A percentile compares a stretch with the other conserved stretches of the same genome.
Conservation (phyloP, 2,113 vertebrate genomes). For the Saimiri boliviensis region DNA sequence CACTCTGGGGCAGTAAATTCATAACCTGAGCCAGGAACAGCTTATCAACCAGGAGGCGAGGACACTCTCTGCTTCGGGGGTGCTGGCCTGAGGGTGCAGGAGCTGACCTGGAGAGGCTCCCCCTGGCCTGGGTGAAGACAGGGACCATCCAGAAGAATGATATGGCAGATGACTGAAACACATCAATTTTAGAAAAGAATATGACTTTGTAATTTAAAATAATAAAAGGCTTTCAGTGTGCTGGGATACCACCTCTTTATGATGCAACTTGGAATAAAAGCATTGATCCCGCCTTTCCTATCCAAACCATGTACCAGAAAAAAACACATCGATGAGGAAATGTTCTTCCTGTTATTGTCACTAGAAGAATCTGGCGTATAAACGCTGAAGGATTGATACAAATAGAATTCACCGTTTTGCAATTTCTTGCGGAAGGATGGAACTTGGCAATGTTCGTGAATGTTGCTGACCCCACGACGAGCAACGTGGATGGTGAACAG, state of each 20-base stretch:
- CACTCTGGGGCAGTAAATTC: neutral
- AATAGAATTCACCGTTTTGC: neutral
- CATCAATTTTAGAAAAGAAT: neutral
- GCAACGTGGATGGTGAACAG: neutral
- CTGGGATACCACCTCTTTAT: neutral
- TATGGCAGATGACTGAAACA: too few relatives aligned
- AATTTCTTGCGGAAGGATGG: too few relatives aligned
- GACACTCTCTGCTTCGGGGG: rapidly evolving
- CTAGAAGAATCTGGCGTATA: neutral
- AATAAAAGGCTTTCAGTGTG: neutral
- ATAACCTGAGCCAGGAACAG: neutral
- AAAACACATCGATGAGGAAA: neutral
- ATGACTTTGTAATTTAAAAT: too few relatives aligned
- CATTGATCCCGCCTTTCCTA: neutral
- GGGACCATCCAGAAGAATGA: neutral
- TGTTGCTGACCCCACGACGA: rapidly evolving
- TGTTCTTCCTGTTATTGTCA: neutral
- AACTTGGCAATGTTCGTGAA: rapidly evolving
- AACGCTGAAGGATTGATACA: too few relatives aligned
- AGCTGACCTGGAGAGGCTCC: too few relatives aligned
- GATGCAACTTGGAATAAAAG: neutral
- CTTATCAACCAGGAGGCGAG: too few relatives aligned
- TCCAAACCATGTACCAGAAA: neutral
- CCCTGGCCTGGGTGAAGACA: neutral
- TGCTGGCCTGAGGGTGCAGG: neutral